These are phyloP conservation scores for Melierax canorus DNA, from an alignment of 2,113 vertebrate genomes.

Conservation along the genomic window DNA sequence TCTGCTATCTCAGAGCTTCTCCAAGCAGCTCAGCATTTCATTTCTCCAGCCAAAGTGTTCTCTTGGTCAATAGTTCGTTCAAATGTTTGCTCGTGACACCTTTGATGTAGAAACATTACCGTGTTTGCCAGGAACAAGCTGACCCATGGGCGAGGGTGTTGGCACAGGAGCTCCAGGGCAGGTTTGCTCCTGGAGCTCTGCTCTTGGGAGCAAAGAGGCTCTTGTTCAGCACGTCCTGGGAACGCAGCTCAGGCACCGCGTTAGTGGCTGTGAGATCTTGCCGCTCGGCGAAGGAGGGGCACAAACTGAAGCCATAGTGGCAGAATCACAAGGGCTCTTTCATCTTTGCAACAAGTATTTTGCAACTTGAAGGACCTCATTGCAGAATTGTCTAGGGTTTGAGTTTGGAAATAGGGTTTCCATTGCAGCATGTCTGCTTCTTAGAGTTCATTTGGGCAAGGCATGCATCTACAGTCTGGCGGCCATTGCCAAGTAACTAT, in stretches of 20 bases:
- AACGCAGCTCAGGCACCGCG: accelerated
- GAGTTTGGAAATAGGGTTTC: neutral
- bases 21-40: neutral
- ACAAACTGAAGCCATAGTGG: neutral
- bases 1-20: neutral
- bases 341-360: neutral
- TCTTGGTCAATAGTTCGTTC: neutral
- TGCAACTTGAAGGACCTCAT: neutral
- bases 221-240: neutral
- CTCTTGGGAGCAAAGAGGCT: neutral
- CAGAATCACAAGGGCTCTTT: neutral
- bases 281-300: neutral
- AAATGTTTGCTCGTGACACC: neutral
- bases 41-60: neutral
- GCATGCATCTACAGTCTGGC: accelerated
- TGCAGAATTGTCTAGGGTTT: neutral
- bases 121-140: slow-evolving; percentile 2
- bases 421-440: accelerated
- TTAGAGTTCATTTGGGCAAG: neutral
- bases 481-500: neutral
- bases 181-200: neutral
- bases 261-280: neutral
- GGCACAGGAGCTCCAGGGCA: neutral
- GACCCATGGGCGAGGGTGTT: neutral
- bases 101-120: neutral